These are phyloP conservation scores for Subacronicta megacephala DNA, from an alignment of 2,888 invertebrate genomes.

Conservation along the genomic window DNA sequence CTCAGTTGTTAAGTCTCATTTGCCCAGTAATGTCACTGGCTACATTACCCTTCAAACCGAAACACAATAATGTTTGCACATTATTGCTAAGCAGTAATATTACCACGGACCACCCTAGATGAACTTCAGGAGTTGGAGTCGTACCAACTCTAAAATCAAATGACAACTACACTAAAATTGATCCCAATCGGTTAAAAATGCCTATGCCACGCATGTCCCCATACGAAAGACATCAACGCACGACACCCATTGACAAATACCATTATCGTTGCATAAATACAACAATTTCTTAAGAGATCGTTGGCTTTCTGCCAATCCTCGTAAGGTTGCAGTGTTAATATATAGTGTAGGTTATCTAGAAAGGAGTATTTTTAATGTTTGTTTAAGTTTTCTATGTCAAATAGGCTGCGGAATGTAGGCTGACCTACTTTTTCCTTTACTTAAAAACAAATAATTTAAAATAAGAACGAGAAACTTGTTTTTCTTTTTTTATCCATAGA, in stretches of 20 bases:
- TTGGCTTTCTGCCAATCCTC: conserved; percentile 39
- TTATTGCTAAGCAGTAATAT: too few relatives aligned
- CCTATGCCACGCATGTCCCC: conserved; percentile 14
- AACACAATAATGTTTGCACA: too few relatives aligned
- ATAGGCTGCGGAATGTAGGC: not conserved
- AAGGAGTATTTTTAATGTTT: conserved; percentile 5
- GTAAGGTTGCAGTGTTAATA: conserved; percentile 9
- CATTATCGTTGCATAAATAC: conserved; percentile 1
- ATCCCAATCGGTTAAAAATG: conserved; percentile 13
- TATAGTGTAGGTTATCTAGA: conserved; percentile 5
- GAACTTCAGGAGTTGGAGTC: too few relatives aligned
- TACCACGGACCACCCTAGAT: too few relatives aligned
- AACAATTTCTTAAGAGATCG: conserved; percentile 28
- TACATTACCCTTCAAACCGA: too few relatives aligned
- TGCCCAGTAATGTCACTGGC: too few relatives aligned
- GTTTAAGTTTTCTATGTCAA: not conserved
- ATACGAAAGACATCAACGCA: conserved; percentile 53
- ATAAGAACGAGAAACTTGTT: not conserved
- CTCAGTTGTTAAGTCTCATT: too few relatives aligned
- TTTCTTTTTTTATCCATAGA: not conserved
- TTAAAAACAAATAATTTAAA: not conserved
- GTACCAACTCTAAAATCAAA: too few relatives aligned
- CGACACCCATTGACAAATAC: conserved; percentile 12
- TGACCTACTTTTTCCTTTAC: conserved; percentile 9
- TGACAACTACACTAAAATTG: not conserved